Evolutionary conservation across 1,140 invertebrate genomes (phyloP).

Genomic region (Aphidius gifuensis): DNA sequence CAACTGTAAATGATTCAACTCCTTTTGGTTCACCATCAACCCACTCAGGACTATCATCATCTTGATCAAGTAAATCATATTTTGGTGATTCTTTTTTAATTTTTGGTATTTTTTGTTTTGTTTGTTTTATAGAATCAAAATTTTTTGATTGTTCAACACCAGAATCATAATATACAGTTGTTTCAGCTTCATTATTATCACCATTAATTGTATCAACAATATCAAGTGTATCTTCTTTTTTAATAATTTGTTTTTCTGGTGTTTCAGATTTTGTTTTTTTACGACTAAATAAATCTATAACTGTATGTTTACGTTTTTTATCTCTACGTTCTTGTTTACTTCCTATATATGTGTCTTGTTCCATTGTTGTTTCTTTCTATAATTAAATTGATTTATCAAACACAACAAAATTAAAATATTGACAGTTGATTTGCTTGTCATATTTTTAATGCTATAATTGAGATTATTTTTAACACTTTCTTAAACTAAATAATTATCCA

Average conservation of each 20-base stretch:
- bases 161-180: slow-evolving; percentile 30
- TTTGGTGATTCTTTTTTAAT: slow-evolving; percentile 34
- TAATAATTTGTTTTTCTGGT: slow-evolving; percentile 37
- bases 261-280: slow-evolving; percentile 40
- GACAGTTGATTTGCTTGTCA: too few species aligned
- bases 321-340: slow-evolving; percentile 68
- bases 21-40: slow-evolving; percentile 48
- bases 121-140: slow-evolving; percentile 33
- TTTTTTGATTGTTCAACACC: slow-evolving; percentile 34
- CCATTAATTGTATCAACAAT: slow-evolving; percentile 25
- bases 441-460: too few species aligned
- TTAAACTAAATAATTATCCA: too few species aligned
- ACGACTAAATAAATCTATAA: slow-evolving; percentile 63
- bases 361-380: slow-evolving; percentile 27
- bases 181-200: slow-evolving; percentile 31
- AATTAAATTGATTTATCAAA: not conserved
- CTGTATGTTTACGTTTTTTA: slow-evolving; percentile 67
- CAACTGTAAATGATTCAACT: slow-evolving; percentile 46
- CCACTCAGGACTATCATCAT: slow-evolving; percentile 48
- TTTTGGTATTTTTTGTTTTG: slow-evolving; percentile 34
- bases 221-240: slow-evolving; percentile 42
- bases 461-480: too few species aligned
- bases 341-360: slow-evolving; percentile 45
- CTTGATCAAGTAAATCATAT: slow-evolving; percentile 32
- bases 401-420: too few species aligned